Conservation (phyloP, 2,888 invertebrate genomes). For the Thereva nobilitata region DNA sequence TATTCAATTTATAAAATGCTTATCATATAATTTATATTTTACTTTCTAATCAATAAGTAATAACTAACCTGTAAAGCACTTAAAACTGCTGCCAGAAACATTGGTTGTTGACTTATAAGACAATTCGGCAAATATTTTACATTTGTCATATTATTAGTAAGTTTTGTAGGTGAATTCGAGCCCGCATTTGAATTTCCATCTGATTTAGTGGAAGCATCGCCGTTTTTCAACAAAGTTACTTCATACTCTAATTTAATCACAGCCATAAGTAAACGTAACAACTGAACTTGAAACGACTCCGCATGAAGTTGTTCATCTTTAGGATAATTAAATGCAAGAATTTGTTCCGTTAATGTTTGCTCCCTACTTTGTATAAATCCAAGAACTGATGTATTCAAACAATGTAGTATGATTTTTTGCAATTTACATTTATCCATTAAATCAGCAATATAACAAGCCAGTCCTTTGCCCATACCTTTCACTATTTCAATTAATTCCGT, state of each 20-base stretch:
- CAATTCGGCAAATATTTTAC: constrained; percentile 68
- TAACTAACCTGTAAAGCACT: constrained; percentile 67
- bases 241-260: constrained; percentile 77
- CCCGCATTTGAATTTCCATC: constrained; percentile 44
- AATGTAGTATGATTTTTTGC: constrained; percentile 81
- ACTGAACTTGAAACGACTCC: constrained; percentile 71
- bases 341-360: constrained; percentile 72
- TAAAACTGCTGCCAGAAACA: constrained; percentile 79
- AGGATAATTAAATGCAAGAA: constrained; percentile 74
- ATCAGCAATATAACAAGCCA: constrained; percentile 77
- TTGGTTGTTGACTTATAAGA: constrained; percentile 76
- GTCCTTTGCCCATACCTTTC: constrained; percentile 73
- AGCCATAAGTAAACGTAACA: constrained; percentile 69
- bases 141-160: constrained; percentile 52
- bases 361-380: constrained; percentile 45
- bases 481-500: constrained; percentile 74
- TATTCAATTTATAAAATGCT: no score
- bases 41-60: background rate
- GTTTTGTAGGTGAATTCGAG: constrained; percentile 50
- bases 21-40: no score
- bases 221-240: constrained; percentile 63
- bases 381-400: constrained; percentile 75
- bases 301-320: constrained; percentile 66
- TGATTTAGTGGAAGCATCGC: constrained; percentile 47
- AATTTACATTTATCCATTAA: constrained; percentile 76